These are phyloP conservation scores for Lasioglossum malachurum DNA, from an alignment of 2,888 invertebrate genomes.

Conservation along the genomic window DNA sequence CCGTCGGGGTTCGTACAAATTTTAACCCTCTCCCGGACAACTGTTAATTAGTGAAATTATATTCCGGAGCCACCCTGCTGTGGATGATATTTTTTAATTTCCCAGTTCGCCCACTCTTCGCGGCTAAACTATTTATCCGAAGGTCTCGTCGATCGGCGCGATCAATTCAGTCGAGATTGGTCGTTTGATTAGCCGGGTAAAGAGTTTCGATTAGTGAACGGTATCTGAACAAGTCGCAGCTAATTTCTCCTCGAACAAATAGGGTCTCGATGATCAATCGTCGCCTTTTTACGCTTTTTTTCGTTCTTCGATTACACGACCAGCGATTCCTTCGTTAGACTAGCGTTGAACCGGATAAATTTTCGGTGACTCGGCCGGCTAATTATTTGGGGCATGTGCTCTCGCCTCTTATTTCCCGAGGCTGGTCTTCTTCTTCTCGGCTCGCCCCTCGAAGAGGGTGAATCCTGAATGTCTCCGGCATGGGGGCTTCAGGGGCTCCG, in stretches of 20 bases:
- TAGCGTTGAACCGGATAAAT: background rate
- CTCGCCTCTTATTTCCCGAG: background rate
- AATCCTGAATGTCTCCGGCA: constrained; percentile 54
- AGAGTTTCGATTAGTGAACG: background rate
- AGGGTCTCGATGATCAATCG: background rate
- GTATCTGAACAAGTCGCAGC: background rate
- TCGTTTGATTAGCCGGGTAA: background rate
- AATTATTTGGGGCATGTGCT: background rate
- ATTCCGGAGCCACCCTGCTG: background rate
- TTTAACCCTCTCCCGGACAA: background rate
- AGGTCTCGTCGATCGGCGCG: background rate
- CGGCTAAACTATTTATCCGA: background rate
- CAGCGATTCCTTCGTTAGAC: background rate
- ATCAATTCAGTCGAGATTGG: background rate
- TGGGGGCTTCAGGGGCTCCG: constrained; percentile 47
- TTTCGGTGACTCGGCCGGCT: background rate
- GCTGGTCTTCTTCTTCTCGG: background rate
- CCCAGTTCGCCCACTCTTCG: background rate
- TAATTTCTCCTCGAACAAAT: background rate
- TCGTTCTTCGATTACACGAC: background rate
- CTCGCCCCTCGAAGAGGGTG: constrained; percentile 40
- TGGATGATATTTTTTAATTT: background rate
- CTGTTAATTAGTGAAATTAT: background rate
- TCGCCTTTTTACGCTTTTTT: background rate
- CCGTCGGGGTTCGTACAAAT: background rate